Base-by-base conservation (phyloP, 1,140 invertebrate genomes). In the Conus ventricosus region DNA sequence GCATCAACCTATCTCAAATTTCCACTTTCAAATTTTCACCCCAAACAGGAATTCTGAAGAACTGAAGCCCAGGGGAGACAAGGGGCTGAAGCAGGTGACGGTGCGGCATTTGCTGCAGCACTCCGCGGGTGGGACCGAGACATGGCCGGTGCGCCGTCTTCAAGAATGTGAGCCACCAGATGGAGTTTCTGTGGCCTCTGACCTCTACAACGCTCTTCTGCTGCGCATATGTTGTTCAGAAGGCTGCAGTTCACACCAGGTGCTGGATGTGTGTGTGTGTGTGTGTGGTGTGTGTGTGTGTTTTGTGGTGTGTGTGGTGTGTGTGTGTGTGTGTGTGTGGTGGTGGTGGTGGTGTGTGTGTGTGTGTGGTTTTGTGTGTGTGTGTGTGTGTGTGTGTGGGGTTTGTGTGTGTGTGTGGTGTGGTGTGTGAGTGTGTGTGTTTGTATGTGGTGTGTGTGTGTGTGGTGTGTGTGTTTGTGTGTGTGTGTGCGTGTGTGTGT, bases 111-210 rank as follows among this genome's bases (percentile, higher is more conserved):
- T 94, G 27, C 88, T 94, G 13, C 93, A 93, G 53, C 93, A 94
- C 88, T 92, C 92, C 17, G 92, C 90, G 6, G 93, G 93, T 94
- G 93, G 93, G 93, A 94, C 80, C 89, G 92, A 13, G 92, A 93
- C 57, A 71, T 87, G 67, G 91, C 87, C 4, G 93, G 92, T 4
- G 93, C 88, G 89, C 92, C 10, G 91, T 93, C 13, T 92, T 93
- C 84, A 91, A 54, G 55, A 89, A 80, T 2, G 85, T 87, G 67
- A 13, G 76, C 27, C 89, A 88, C 17, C 83, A 85, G n/a, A 39
- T 71, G 60, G 75, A 76, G 78, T 71, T 53, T 75, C 84, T 53
- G 54, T 67, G 87, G 85, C 80, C 78, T 83, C 85, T 87, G 57
- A 88, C 10, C 55, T 67, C n/a, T 88, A 88, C 71, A 90, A 91